phyloP scores from a whole-genome alignment of 2,888 invertebrate genomes.

The Oegoconia quadripuncta region DNA sequence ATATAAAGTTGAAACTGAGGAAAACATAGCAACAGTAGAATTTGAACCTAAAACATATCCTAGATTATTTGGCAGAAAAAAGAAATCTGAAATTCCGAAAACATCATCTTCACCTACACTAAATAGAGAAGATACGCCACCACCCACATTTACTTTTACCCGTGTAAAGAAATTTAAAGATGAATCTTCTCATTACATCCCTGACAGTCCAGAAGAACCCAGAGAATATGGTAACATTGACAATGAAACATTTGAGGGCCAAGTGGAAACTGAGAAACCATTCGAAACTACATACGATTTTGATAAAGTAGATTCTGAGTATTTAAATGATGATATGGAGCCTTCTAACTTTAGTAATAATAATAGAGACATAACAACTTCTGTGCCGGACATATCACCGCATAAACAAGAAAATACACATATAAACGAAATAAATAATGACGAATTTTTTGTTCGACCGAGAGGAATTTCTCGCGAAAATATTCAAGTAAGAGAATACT shows the following conservation, averaged over 20 bases:
- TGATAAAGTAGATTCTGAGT: constrained; percentile 78
- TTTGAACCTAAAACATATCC: constrained; percentile 89
- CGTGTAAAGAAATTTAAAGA: constrained; percentile 80
- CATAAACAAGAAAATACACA: constrained; percentile 69
- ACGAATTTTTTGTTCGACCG: constrained; percentile 91
- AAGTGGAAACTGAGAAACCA: constrained; percentile 56
- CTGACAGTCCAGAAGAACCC: constrained; percentile 63
- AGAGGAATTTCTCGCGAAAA: constrained; percentile 91
- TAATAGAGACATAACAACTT: constrained; percentile 38
- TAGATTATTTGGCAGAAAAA: constrained; percentile 80
- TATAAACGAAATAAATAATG: constrained; percentile 91
- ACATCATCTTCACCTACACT: constrained; percentile 75
- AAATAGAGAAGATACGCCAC: constrained; percentile 79
- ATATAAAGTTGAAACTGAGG: constrained; percentile 51
- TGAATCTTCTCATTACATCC: constrained; percentile 58
- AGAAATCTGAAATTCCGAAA: constrained; percentile 61
- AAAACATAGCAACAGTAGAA: constrained; percentile 79
- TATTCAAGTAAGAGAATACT: constrained; percentile 87
- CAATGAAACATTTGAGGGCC: constrained; percentile 44
- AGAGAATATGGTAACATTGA: constrained; percentile 71
- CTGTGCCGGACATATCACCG: constrained; percentile 56
- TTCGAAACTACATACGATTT: constrained; percentile 71
- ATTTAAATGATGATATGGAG: constrained; percentile 71
- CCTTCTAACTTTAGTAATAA: constrained; percentile 37
- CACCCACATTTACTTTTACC: constrained; percentile 82